phyloP scores from a whole-genome alignment of 1,140 invertebrate species.

The Lutraria rhynchaena region DNA sequence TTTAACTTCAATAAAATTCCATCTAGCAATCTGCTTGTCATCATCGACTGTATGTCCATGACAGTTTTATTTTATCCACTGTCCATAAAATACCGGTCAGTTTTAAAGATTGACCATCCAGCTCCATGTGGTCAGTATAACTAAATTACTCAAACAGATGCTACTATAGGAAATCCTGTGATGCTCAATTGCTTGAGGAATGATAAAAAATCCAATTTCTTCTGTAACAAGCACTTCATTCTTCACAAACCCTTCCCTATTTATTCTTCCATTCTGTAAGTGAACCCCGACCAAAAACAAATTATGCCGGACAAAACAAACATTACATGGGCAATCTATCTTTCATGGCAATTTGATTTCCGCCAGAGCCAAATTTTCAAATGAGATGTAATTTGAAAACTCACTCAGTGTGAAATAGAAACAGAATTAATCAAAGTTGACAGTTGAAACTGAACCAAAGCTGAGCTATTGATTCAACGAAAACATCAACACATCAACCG shows the following conservation, averaged over 20 bases:
- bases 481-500: neutral
- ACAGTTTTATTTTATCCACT: slow-evolving; percentile 9
- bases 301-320: slow-evolving; percentile 49
- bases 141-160: neutral
- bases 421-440: slow-evolving; percentile 41
- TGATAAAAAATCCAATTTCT: no score
- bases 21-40: neutral
- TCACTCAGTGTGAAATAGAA: slow-evolving; percentile 41
- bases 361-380: neutral
- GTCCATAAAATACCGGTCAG: neutral
- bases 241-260: no score
- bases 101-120: neutral
- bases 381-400: slow-evolving; percentile 42
- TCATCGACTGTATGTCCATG: slow-evolving; percentile 3
- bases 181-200: neutral
- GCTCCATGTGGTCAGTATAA: neutral
- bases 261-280: slow-evolving; percentile 21
- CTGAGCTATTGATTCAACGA: neutral
- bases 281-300: slow-evolving; percentile 48
- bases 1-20: slow-evolving; percentile 32
- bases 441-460: slow-evolving; percentile 10
- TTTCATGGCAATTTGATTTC: slow-evolving; percentile 16
- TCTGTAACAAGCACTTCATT: no score
- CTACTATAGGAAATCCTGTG: neutral
- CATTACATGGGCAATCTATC: slow-evolving; percentile 36